These are phyloP conservation scores for Montipora efflorescens DNA, from an alignment of 64 coral and sea anemone species.

Conservation along the genomic window DNA sequence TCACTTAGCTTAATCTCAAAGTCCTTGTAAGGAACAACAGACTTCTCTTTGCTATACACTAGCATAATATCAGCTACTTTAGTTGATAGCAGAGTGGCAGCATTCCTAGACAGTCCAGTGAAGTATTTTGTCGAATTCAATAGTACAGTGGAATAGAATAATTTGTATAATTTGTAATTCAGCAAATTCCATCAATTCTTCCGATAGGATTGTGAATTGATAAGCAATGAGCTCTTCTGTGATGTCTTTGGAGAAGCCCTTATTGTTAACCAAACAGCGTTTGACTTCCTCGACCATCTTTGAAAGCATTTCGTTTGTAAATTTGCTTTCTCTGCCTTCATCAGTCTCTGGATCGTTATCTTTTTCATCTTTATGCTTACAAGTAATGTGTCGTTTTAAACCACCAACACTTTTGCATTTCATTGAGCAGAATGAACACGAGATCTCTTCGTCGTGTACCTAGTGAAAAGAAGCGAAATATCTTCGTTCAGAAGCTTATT, in stretches of 20 bases:
- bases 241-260: constrained; percentile 26
- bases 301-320: constrained; percentile 73
- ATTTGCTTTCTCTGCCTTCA: constrained; percentile 1
- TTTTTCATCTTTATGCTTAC: no score
- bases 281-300: constrained; percentile 63
- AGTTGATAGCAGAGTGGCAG: no score
- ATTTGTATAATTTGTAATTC: not conserved
- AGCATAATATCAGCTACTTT: no score
- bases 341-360: no score
- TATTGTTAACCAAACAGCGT: constrained; percentile 48
- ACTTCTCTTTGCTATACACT: no score
- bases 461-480: constrained; percentile 25
- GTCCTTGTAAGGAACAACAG: no score
- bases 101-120: no score
- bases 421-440: constrained; percentile 50
- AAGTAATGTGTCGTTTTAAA: constrained; percentile 41
- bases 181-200: constrained; percentile 18
- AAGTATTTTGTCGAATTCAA: no score
- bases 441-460: constrained; percentile 53
- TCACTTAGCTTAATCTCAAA: no score
- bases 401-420: constrained; percentile 65
- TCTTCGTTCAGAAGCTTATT: not conserved
- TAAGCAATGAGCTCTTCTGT: constrained; percentile 18
- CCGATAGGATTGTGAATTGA: constrained; percentile 21
- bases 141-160: no score